Conservation (phyloP, 2,113 vertebrate genomes). For the Piaya cayana region DNA sequence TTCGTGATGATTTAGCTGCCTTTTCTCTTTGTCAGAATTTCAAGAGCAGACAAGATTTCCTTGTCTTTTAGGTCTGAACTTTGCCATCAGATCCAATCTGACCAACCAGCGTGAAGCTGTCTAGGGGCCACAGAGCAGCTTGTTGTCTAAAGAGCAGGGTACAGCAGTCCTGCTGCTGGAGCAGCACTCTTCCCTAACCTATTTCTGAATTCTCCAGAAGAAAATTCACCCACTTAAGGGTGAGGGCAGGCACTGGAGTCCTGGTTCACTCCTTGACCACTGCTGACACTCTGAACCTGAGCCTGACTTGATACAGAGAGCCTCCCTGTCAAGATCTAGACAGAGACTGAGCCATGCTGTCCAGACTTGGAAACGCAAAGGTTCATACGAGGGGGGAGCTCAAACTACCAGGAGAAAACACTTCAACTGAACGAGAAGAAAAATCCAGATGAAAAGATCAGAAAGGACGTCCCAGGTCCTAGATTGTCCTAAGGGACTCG, state of each 20-base stretch:
- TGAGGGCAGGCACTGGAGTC: neutral
- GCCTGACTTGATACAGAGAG: neutral
- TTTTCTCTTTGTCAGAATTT: neutral
- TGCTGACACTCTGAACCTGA: neutral
- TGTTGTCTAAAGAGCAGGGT: neutral
- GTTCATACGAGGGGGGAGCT: neutral
- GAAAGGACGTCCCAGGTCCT: neutral
- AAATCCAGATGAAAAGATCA: neutral
- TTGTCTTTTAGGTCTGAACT: neutral
- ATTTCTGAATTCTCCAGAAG: neutral
- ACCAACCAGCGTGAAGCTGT: fast-evolving
- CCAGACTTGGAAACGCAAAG: neutral
- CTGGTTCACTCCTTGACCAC: neutral
- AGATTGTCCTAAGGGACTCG: neutral
- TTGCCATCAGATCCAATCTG: neutral
- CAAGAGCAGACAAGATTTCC: neutral
- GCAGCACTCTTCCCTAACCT: neutral
- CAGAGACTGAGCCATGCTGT: neutral
- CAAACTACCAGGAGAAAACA: neutral
- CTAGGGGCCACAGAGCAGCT: neutral
- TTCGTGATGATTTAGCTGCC: neutral
- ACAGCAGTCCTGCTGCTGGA: neutral
- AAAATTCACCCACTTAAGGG: neutral
- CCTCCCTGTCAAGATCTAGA: neutral
- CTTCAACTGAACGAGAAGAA: neutral